Conservation (phyloP, 2,888 invertebrate genomes). For the Pyrgus malvae region DNA sequence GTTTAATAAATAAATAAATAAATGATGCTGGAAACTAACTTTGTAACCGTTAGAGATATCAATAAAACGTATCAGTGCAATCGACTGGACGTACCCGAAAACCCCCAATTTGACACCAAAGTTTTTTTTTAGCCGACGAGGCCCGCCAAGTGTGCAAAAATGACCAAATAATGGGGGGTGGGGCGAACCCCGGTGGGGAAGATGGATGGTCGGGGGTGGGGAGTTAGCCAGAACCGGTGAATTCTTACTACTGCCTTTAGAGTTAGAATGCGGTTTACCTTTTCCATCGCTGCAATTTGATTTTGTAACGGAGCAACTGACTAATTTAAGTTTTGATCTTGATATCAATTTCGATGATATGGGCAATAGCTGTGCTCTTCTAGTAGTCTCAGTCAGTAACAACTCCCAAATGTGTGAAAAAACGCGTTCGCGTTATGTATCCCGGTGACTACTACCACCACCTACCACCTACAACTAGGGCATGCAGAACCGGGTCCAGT, state of each 20-base stretch:
- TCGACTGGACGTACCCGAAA: neutral
- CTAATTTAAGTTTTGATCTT: conserved; percentile 3
- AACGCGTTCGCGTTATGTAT: too few relatives aligned
- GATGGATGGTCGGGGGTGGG: neutral
- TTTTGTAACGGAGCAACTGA: too few relatives aligned
- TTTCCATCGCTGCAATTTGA: too few relatives aligned
- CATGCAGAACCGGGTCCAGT: too few relatives aligned
- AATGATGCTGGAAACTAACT: neutral
- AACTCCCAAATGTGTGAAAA: too few relatives aligned
- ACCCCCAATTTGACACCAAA: conserved; percentile 4
- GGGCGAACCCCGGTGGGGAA: too few relatives aligned
- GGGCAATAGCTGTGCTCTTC: neutral
- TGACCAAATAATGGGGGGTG: too few relatives aligned
- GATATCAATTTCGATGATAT: conserved; percentile 8
- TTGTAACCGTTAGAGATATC: neutral
- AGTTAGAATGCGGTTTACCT: too few relatives aligned
- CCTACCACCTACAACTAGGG: too few relatives aligned
- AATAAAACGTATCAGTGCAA: neutral
- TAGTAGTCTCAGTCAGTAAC: neutral
- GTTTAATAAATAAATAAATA: conserved; percentile 1
- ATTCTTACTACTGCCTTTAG: neutral
- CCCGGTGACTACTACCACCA: too few relatives aligned
- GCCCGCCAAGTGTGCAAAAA: too few relatives aligned
- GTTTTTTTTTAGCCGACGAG: neutral
- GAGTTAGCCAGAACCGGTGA: neutral